These are phyloP conservation scores for Chouioia cunea DNA, from an alignment of 2,888 invertebrate genomes.

Conservation along the genomic window DNA sequence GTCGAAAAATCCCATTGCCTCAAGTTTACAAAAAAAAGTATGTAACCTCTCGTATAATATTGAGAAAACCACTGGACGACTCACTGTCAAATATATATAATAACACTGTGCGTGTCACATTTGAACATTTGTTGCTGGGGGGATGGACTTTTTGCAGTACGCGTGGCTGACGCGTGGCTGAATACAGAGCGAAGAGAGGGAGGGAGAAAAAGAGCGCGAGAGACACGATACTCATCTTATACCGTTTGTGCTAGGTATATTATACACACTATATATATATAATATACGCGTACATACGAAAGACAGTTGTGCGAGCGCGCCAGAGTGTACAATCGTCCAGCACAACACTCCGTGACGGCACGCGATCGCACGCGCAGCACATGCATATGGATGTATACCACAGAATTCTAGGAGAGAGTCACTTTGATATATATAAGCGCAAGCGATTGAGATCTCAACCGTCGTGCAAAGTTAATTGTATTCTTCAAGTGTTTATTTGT, in stretches of 20 bases:
- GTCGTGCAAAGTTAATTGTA: no score
- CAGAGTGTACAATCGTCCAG: slow-evolving; percentile 46
- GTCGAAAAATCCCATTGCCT: no score
- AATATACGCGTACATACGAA: background rate
- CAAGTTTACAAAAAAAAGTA: no score
- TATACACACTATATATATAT: slow-evolving; percentile 28
- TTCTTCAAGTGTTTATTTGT: no score
- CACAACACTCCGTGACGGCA: slow-evolving; percentile 53
- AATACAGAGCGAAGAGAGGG: no score
- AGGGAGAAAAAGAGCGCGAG: no score
- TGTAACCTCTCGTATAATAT: no score
- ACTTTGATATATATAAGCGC: no score
- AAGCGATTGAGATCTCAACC: no score
- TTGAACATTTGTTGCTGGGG: slow-evolving; percentile 26
- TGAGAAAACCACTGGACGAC: no score
- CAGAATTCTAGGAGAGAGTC: background rate
- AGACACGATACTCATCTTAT: slow-evolving; percentile 42
- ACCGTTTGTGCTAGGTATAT: background rate
- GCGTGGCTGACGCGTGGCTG: slow-evolving; percentile 44
- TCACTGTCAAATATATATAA: background rate
- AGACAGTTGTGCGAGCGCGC: slow-evolving; percentile 20
- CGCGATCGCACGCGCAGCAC: slow-evolving; percentile 44
- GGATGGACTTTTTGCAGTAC: slow-evolving; percentile 20
- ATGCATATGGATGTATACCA: slow-evolving; percentile 13
- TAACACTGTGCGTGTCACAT: background rate